Conservation (phyloP, 2,113 vertebrate genomes). For the Tauraco erythrolophus region DNA sequence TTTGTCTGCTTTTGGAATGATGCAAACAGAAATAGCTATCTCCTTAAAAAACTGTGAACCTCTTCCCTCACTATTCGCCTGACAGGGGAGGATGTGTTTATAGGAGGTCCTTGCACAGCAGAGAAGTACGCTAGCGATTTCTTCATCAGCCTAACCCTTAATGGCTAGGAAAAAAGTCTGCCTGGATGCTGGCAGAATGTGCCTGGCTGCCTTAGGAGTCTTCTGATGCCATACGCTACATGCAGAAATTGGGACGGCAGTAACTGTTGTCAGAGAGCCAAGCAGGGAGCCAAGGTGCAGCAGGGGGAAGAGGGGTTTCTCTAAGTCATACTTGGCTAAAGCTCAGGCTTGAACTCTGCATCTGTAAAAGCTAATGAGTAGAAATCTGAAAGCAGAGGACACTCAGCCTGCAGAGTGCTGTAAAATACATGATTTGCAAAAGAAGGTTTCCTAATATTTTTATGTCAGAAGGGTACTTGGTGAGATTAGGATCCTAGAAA, state of each 20-base stretch:
- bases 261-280: not conserved
- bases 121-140: not conserved
- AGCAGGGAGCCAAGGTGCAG: not conserved
- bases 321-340: not conserved
- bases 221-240: accelerated
- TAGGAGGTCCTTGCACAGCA: not conserved
- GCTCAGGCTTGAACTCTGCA: not conserved
- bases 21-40: not conserved
- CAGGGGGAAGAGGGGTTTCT: not conserved
- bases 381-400: not conserved
- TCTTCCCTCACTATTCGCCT: not conserved
- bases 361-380: not conserved
- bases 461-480: not conserved
- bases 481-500: not conserved
- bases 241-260: not conserved
- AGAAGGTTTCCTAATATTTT: not conserved
- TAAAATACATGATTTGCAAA: not conserved
- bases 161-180: not conserved
- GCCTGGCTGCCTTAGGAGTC: not conserved
- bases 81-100: not conserved
- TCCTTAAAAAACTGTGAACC: not conserved
- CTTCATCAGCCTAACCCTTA: not conserved
- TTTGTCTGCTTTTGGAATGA: not conserved
- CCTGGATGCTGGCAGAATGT: not conserved
- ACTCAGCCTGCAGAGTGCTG: not conserved